Base-by-base conservation (phyloP, 2,888 invertebrate genomes). In the Gisinianus flammeolus region DNA sequence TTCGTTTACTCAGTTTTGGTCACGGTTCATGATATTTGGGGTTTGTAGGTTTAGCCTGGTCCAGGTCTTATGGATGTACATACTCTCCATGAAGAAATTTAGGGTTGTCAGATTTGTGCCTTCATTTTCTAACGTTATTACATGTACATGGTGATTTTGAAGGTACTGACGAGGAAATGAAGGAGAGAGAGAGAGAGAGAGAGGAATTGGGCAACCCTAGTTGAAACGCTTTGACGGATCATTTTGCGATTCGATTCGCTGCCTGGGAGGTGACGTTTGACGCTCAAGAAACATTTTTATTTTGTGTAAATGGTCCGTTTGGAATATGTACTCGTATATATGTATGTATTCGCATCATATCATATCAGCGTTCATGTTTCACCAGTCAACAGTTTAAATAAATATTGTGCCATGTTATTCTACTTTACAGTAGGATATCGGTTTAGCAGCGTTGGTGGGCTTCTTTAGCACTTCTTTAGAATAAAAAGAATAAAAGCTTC, bases 211-310 rank as follows among this genome's bases (percentile, higher is more conserved):
- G 44, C 35, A 64, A 64, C 62, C 66, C 73, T 74, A 64, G 26
- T 26, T 68, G 72, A 31, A 58, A 33, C 28, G 62, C 31, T 81
- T 80, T 80, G 82, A 78, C 79, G 72, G 68, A 69, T 68, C 81
- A 82, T 82, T 83, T 81, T 78, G 77, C 78, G 79, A 83, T 83
- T 83, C 80, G 83, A 82, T 80, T 78, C 82, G 83, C 83, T 82
- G 70, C 82, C 79, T 83, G 83, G 81, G 83, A 80, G 83, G 75
- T 71, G 71, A 64, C 70, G 74, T 77, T 77, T 77, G 54, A 73
- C 35, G 70, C 62, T 72, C 0, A 66, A 70, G 77, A 71, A 73
- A 78, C 73, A 68, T 67, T 73, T 78, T 78, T 78, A 78, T 78
- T 73, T 73, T 28, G 67, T 76, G 67, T 56, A 76, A 76, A 76